Percentiles rank a stretch among this genome's conserved stretches.
These are phyloP conservation scores for Toxotes jaculatrix DNA, from an alignment of 2,113 vertebrate species.

Conservation along the genomic window DNA sequence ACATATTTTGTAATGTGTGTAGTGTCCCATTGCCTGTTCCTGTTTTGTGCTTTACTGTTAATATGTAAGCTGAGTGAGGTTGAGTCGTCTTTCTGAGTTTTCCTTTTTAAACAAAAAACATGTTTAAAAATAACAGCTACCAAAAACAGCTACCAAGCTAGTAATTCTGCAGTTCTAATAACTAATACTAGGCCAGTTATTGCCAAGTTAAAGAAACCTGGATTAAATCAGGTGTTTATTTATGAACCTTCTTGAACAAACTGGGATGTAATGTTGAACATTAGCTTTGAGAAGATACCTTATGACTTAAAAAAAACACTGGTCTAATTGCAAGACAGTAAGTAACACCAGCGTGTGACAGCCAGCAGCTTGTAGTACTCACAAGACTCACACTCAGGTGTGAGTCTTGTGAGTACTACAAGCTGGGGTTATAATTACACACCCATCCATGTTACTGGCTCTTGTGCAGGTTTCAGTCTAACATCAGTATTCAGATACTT, in stretches of 20 bases:
- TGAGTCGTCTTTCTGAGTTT: no score
- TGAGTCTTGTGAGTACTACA: no score
- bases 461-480: neutral
- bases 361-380: conserved; percentile 1
- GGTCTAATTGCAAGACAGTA: conserved; percentile 24
- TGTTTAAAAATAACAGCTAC: no score
- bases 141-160: no score
- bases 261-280: neutral
- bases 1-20: neutral
- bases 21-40: neutral
- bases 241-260: no score
- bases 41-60: neutral
- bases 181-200: neutral
- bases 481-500: conserved; percentile 2
- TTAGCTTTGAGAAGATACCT: neutral
- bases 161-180: neutral
- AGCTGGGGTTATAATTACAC: neutral
- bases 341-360: conserved; percentile 41
- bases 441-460: neutral
- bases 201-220: neutral
- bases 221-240: neutral
- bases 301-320: neutral
- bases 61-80: no score
- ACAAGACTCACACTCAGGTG: conserved; percentile 33
- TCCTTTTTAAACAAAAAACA: no score